These are phyloP conservation scores for Drosophila greeni DNA, from an alignment of 2,888 invertebrate species.

Conservation along the genomic window DNA sequence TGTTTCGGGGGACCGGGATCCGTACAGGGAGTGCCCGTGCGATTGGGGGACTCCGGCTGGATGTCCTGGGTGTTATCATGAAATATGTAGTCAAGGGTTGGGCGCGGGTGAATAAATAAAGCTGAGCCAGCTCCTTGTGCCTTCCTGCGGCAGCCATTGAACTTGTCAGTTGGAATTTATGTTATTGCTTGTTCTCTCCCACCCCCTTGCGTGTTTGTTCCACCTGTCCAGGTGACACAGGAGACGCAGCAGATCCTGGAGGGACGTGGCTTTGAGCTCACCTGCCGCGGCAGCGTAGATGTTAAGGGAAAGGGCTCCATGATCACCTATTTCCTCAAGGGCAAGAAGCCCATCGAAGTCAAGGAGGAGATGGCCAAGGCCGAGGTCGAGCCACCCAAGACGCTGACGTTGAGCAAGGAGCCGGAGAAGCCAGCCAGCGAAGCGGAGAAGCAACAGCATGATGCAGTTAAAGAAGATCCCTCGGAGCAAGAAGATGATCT, in stretches of 20 bases:
- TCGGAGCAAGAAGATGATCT: conserved; percentile 72
- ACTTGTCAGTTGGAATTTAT: conserved; percentile 67
- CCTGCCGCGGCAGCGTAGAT: conserved; percentile 91
- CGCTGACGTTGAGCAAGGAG: conserved; percentile 20
- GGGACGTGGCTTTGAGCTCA: conserved; percentile 87
- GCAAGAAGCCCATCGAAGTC: conserved; percentile 48
- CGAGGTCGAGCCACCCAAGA: conserved; percentile 38
- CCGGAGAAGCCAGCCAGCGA: conserved; percentile 1
- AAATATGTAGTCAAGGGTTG: conserved; percentile 55
- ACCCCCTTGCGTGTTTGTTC: conserved; percentile 17
- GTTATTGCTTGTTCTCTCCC: conserved; percentile 38
- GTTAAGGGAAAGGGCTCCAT: conserved; percentile 97
- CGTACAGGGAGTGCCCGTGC: not conserved
- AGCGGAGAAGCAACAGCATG: conserved; percentile 4
- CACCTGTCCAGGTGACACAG: conserved; percentile 85
- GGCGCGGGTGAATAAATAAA: conserved; percentile 37
- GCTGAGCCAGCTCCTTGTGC: conserved; percentile 13
- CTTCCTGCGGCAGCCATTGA: conserved; percentile 49
- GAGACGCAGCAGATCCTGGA: conserved; percentile 91
- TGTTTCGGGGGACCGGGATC: conserved; percentile 2
- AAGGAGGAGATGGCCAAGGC: conserved; percentile 20
- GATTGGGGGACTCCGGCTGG: not conserved
- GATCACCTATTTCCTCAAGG: conserved; percentile 88
- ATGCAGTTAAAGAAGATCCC: conserved; percentile 46
- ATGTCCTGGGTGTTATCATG: conserved; percentile 55